Conservation (phyloP, 2,797 vertebrate genomes). For the Megaceryle alcyon region DNA sequence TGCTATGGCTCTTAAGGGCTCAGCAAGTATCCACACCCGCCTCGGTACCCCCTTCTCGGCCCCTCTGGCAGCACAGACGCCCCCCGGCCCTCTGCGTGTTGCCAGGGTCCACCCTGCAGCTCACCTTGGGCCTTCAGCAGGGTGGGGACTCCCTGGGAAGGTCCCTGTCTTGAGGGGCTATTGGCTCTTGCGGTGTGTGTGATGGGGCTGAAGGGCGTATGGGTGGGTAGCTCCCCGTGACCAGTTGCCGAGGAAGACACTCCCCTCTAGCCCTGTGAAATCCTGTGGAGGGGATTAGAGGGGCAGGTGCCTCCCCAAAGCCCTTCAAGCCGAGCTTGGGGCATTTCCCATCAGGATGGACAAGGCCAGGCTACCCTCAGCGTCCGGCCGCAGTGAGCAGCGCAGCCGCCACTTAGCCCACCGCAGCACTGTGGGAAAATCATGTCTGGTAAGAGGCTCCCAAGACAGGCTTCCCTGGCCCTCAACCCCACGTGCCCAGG, state of each 20-base stretch:
- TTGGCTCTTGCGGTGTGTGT: too few species aligned
- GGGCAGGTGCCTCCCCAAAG: not conserved
- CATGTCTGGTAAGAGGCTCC: accelerated
- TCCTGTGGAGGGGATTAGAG: accelerated
- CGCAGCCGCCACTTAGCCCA: not conserved
- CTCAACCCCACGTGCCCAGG: accelerated
- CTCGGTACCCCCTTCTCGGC: too few species aligned
- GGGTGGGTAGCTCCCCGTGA: accelerated
- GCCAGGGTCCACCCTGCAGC: not conserved
- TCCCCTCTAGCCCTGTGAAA: accelerated
- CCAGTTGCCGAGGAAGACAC: not conserved
- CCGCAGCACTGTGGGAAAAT: not conserved
- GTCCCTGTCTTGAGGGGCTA: not conserved
- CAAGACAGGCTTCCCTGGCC: not conserved
- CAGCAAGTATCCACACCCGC: accelerated
- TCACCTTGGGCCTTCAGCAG: not conserved
- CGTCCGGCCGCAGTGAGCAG: accelerated
- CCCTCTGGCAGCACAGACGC: too few species aligned
- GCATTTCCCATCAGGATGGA: not conserved
- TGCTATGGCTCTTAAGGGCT: accelerated
- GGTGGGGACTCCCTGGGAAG: not conserved
- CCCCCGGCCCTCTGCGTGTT: not conserved
- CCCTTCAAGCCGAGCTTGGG: not conserved
- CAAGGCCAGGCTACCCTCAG: not conserved
- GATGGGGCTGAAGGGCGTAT: accelerated